phyloP scores from a whole-genome alignment of 2,113 vertebrate species.

The Acinonyx jubatus region DNA sequence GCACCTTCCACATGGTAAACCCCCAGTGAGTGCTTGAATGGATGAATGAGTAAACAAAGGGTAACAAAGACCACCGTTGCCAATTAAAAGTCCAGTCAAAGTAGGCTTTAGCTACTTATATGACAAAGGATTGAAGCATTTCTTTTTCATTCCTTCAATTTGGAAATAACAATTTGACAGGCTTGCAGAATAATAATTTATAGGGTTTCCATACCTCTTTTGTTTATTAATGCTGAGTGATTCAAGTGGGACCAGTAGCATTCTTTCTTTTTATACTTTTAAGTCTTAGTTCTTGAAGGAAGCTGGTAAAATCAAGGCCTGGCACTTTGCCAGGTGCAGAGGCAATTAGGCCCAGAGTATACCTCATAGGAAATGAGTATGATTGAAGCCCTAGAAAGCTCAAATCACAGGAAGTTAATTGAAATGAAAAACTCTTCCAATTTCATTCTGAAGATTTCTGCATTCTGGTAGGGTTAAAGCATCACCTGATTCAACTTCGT shows the following conservation, averaged over 20 bases:
- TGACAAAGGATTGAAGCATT: neutral
- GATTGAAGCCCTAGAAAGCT: neutral
- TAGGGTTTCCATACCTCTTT: neutral
- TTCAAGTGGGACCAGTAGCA: neutral
- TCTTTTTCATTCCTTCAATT: neutral
- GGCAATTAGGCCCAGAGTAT: neutral
- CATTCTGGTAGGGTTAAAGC: neutral
- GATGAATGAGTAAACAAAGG: neutral
- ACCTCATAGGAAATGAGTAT: neutral
- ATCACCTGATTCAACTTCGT: neutral
- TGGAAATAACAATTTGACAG: neutral
- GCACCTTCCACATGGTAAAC: neutral
- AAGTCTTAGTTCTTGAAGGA: neutral
- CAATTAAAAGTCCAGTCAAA: neutral
- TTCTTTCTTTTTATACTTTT: constrained; percentile 17
- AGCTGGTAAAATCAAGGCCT: neutral
- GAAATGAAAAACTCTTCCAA: neutral
- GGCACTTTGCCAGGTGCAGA: neutral
- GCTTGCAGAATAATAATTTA: neutral
- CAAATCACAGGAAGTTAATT: neutral
- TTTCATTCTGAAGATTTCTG: constrained; percentile 19
- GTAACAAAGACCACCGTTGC: neutral
- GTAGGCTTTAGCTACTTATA: neutral
- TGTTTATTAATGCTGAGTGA: neutral
- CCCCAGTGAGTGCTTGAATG: neutral